These are phyloP conservation scores for Pituophis catenifer DNA, from an alignment of 2,113 vertebrate genomes.

Conservation along the genomic window DNA sequence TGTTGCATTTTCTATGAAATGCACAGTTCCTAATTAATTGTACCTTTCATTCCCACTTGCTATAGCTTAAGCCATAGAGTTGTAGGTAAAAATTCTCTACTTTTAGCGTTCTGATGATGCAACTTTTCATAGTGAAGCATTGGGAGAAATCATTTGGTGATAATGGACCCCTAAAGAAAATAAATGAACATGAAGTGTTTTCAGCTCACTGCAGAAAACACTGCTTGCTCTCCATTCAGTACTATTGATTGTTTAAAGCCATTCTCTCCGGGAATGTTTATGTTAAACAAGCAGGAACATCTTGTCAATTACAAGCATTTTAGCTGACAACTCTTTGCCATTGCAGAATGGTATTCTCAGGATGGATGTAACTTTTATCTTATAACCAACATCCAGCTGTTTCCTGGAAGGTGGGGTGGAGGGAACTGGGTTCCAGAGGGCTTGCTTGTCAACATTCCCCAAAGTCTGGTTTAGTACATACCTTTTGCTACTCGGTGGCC, in stretches of 20 bases:
- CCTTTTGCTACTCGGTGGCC: rapidly evolving
- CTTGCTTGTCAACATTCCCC: background rate
- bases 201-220: background rate
- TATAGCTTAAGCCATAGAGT: background rate
- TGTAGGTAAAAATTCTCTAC: background rate
- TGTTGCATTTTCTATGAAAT: background rate
- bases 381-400: background rate
- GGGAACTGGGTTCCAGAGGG: background rate
- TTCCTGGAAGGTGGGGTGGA: no score
- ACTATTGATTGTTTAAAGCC: background rate
- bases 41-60: background rate
- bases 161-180: background rate
- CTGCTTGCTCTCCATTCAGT: background rate
- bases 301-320: background rate
- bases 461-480: background rate
- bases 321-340: background rate
- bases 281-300: background rate
- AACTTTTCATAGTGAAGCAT: background rate
- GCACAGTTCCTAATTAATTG: background rate
- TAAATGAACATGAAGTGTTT: background rate
- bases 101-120: background rate
- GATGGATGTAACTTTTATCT: background rate
- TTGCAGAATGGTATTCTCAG: background rate
- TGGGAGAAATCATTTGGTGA: background rate
- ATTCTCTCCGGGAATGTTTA: background rate